phyloP scores from a whole-genome alignment of 1,140 invertebrate genomes.

The Telenomus remus region DNA sequence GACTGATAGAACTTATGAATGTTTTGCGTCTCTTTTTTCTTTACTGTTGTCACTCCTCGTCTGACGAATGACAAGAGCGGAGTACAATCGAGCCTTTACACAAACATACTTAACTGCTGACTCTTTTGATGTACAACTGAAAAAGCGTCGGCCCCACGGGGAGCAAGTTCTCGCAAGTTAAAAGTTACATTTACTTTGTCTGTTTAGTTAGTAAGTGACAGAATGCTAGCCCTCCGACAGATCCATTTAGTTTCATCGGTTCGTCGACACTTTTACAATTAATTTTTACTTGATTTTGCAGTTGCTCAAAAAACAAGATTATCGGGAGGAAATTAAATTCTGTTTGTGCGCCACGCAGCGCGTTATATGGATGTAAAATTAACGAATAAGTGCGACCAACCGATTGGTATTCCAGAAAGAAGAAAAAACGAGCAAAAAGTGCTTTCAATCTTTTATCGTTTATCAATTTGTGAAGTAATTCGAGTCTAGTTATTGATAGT shows the following conservation, averaged over 20 bases:
- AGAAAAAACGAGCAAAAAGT: too few relatives aligned
- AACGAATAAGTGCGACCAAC: too few relatives aligned
- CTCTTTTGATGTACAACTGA: slow-evolving; percentile 25
- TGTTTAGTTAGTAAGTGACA: slow-evolving; percentile 19
- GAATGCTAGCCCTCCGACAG: background rate
- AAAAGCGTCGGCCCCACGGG: slow-evolving; percentile 13
- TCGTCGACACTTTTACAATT: background rate
- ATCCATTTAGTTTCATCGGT: background rate
- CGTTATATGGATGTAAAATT: too few relatives aligned
- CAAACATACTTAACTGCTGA: slow-evolving; percentile 23
- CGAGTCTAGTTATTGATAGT: background rate
- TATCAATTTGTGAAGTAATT: too few relatives aligned
- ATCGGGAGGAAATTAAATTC: too few relatives aligned
- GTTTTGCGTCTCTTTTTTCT: slow-evolving; percentile 3
- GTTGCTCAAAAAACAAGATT: too few relatives aligned
- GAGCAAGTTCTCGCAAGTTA: slow-evolving; percentile 22
- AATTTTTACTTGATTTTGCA: slow-evolving; percentile 1
- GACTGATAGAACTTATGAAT: slow-evolving; percentile 3
- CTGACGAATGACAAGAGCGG: slow-evolving; percentile 5
- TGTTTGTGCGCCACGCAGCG: too few relatives aligned
- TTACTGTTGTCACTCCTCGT: too few relatives aligned
- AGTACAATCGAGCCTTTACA: slow-evolving; percentile 17
- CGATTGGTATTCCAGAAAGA: too few relatives aligned
- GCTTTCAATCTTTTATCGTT: background rate
- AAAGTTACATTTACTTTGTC: slow-evolving; percentile 15